Percentiles rank a stretch among this genome's conserved stretches.
These are phyloP conservation scores for Lithosia quadra DNA, from an alignment of 2,888 invertebrate genomes.

Conservation along the genomic window DNA sequence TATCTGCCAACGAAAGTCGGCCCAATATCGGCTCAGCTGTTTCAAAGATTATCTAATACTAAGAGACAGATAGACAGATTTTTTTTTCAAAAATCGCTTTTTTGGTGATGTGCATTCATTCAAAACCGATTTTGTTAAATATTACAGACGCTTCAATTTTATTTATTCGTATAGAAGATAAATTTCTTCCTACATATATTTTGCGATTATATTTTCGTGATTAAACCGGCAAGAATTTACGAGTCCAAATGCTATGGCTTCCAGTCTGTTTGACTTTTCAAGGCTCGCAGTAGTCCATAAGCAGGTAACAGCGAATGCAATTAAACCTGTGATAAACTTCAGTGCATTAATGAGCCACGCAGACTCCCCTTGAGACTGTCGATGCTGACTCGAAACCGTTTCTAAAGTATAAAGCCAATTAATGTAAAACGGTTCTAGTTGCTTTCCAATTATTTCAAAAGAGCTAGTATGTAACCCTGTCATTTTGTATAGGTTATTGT, in stretches of 20 bases:
- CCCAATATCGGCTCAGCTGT: too few species aligned
- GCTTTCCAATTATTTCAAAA: conserved; percentile 58
- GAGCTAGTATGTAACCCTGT: conserved; percentile 54
- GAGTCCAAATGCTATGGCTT: conserved; percentile 27
- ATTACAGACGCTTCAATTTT: too few species aligned
- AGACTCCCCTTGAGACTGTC: conserved; percentile 56
- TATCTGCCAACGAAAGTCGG: too few species aligned
- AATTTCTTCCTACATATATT: neutral
- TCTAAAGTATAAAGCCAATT: conserved; percentile 70
- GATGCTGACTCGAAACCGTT: conserved; percentile 55
- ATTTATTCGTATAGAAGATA: too few species aligned
- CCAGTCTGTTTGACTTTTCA: conserved; percentile 30
- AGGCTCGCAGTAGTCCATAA: conserved; percentile 30
- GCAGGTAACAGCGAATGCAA: conserved; percentile 62
- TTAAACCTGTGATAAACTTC: conserved; percentile 75
- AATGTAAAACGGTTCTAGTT: conserved; percentile 66
- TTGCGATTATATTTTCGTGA: neutral
- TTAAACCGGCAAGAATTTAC: neutral
- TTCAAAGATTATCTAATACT: too few species aligned
- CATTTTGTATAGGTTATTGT: conserved; percentile 56
- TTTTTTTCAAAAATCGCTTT: too few species aligned
- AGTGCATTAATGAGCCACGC: conserved; percentile 71
- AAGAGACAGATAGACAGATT: too few species aligned
- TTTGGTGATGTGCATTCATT: too few species aligned
- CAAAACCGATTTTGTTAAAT: too few species aligned